These are phyloP conservation scores for Columbina picui DNA, from an alignment of 2,113 vertebrate genomes.

Conservation along the genomic window DNA sequence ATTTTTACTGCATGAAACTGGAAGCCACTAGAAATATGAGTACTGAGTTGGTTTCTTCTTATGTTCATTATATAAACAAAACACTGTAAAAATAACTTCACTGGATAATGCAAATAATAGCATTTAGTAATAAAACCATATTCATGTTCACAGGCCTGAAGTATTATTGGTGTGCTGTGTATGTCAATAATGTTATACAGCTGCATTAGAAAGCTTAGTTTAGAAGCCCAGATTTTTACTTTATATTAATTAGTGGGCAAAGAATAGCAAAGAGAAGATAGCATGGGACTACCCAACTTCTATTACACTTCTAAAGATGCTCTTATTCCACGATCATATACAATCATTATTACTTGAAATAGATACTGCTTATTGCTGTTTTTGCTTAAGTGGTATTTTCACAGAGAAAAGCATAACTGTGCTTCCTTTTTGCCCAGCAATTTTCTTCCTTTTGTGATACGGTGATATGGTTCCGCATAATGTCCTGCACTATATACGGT, in stretches of 20 bases:
- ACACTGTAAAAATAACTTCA: not conserved
- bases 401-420: not conserved
- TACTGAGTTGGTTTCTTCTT: not conserved
- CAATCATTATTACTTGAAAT: not conserved
- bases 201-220: not conserved
- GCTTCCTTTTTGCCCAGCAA: not conserved
- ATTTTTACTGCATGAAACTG: constrained; percentile 5
- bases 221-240: not conserved
- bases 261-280: not conserved
- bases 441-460: not conserved
- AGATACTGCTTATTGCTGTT: not conserved
- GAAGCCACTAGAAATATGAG: constrained; percentile 1
- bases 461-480: not conserved
- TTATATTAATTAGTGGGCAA: not conserved
- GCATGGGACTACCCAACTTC: not conserved
- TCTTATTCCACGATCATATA: not conserved
- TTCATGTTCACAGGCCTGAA: not conserved
- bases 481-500: not conserved
- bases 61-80: not conserved
- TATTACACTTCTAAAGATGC: not conserved
- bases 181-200: not conserved
- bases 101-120: not conserved
- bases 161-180: not conserved
- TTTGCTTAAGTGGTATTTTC: not conserved
- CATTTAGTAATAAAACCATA: not conserved